phyloP scores from a whole-genome alignment of 2,797 vertebrate genomes.

The Syndactyla subalaris region DNA sequence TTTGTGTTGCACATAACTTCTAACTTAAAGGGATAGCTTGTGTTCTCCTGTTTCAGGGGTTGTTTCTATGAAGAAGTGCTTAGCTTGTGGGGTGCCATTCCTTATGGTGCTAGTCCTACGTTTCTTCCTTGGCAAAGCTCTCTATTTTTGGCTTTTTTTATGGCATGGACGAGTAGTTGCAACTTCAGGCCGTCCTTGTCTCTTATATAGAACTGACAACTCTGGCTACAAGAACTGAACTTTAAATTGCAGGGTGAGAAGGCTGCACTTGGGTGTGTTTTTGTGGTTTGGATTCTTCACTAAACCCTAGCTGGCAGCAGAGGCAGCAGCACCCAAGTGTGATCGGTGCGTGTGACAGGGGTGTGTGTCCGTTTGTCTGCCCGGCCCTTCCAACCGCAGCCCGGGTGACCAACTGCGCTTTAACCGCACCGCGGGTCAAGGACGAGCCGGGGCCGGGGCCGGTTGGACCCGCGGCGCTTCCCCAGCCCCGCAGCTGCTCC shows the following conservation, averaged over 20 bases:
- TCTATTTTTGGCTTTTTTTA: background rate
- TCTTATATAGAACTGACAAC: background rate
- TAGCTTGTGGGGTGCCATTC: background rate
- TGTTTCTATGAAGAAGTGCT: background rate
- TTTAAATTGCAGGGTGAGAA: background rate
- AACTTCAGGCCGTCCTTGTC: background rate
- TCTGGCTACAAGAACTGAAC: background rate
- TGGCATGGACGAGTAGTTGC: background rate
- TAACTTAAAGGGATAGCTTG: background rate
- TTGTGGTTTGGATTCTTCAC: background rate
- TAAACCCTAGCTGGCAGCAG: background rate
- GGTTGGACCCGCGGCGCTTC: rapidly evolving
- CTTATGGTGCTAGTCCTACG: background rate
- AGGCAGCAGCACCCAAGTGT: rapidly evolving
- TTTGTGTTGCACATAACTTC: background rate
- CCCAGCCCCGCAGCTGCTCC: background rate
- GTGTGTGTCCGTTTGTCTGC: background rate
- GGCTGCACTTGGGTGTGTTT: background rate
- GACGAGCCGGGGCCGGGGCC: background rate
- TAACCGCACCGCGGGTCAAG: no score
- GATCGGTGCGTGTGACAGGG: no score
- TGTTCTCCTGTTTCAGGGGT: background rate
- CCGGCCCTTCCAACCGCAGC: background rate
- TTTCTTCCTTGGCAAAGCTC: background rate
- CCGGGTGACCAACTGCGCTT: background rate